These are phyloP conservation scores for Pristionchus fissidentatus DNA, from an alignment of 2,888 invertebrate genomes.

Conservation along the genomic window DNA sequence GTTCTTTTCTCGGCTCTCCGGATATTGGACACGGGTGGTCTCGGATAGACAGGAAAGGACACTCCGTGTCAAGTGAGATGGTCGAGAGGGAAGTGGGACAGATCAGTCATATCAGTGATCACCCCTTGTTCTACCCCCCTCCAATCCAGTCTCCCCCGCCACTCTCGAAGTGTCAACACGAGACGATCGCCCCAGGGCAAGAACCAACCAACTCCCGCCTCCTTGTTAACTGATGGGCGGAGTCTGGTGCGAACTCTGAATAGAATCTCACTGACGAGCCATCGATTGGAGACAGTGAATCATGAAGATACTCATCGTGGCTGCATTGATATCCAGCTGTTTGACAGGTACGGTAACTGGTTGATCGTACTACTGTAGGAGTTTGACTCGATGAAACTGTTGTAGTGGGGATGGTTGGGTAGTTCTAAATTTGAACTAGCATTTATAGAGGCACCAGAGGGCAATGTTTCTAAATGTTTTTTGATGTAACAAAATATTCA, in stretches of 20 bases:
- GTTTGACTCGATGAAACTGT: too few relatives aligned
- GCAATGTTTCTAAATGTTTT: too few relatives aligned
- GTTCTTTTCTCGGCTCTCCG: too few relatives aligned
- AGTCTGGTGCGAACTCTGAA: not conserved
- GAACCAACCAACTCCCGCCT: not conserved
- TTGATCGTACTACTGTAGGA: too few relatives aligned
- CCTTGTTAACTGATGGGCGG: not conserved
- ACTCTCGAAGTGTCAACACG: conserved; percentile 30
- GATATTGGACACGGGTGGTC: too few relatives aligned
- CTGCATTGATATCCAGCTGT: not conserved
- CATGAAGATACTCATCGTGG: not conserved
- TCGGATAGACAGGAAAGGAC: not conserved
- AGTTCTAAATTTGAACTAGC: too few relatives aligned
- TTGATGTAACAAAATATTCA: too few relatives aligned
- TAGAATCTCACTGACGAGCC: too few relatives aligned
- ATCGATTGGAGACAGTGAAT: not conserved
- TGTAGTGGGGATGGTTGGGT: too few relatives aligned
- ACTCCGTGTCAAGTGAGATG: not conserved
- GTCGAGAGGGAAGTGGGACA: not conserved
- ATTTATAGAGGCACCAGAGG: too few relatives aligned
- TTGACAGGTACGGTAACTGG: too few relatives aligned
- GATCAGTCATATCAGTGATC: conserved; percentile 5
- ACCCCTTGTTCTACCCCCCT: not conserved
- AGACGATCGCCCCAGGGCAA: not conserved
- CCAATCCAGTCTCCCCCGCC: conserved; percentile 22